A percentile compares a stretch with the other conserved stretches of the same genome.
These are phyloP conservation scores for Asarcornis scutulata DNA, from an alignment of 2,113 vertebrate genomes.

Conservation along the genomic window DNA sequence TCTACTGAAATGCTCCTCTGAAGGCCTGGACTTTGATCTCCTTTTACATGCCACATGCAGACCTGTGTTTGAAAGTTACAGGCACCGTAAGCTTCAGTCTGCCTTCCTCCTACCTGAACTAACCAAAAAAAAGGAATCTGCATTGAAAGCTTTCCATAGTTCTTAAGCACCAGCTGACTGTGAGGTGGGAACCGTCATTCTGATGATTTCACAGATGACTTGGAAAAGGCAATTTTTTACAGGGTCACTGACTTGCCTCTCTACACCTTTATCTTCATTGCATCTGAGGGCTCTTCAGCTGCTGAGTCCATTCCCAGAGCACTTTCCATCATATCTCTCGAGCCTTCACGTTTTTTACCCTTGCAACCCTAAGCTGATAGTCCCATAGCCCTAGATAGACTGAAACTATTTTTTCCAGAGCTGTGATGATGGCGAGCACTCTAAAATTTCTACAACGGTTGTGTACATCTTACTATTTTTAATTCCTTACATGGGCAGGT, in stretches of 20 bases:
- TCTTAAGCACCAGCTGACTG: not conserved
- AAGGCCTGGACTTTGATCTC: not conserved
- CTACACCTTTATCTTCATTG: slow-evolving; percentile 15
- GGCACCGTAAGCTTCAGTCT: not conserved
- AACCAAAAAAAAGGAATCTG: not conserved
- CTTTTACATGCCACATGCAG: fast-evolving
- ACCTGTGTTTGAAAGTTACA: not conserved
- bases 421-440: not conserved
- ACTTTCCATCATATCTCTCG: not conserved
- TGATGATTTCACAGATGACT: slow-evolving; percentile 29
- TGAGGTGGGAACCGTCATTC: not conserved
- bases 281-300: not conserved
- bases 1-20: not conserved
- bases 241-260: slow-evolving; percentile 19
- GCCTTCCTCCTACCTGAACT: not conserved
- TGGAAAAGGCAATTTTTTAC: slow-evolving; percentile 16
- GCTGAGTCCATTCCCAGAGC: slow-evolving; percentile 10
- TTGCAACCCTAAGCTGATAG: not conserved
- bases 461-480: not conserved
- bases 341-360: not conserved
- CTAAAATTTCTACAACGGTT: not conserved
- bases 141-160: not conserved
- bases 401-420: not conserved
- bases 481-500: not conserved
- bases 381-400: not conserved